Conservation (phyloP, 2,113 vertebrate species). For the Orcinus orca region DNA sequence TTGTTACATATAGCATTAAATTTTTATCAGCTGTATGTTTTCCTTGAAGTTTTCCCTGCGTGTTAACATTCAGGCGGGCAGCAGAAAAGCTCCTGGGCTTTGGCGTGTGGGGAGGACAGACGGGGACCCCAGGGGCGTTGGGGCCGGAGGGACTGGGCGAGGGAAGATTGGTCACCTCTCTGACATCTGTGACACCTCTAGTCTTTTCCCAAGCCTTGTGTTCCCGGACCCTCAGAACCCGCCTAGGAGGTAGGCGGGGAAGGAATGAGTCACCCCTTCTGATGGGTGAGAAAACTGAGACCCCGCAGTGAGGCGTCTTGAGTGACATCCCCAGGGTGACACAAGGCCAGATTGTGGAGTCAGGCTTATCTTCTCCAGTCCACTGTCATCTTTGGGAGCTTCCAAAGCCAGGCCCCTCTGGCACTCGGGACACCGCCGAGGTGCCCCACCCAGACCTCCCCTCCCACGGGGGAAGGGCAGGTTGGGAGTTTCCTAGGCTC, state of each 20-base stretch:
- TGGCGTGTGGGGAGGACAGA: not conserved
- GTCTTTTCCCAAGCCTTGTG: not conserved
- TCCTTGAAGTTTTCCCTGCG: conserved; percentile 81
- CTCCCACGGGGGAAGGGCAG: not conserved
- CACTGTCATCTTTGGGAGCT: not conserved
- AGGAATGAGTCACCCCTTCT: not conserved
- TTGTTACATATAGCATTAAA: conserved; percentile 86
- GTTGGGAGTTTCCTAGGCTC: not conserved
- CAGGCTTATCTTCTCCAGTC: not conserved
- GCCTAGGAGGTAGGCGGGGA: not conserved
- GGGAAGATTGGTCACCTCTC: not conserved
- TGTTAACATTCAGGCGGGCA: conserved; percentile 35
- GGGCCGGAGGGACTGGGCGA: not conserved
- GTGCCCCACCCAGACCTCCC: not conserved
- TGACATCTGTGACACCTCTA: not conserved
- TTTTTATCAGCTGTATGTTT: conserved; percentile 83
- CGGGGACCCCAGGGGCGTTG: not conserved
- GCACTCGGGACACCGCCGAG: not conserved
- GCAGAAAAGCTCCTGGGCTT: not conserved
- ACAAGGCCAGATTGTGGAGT: not conserved
- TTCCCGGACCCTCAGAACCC: not conserved
- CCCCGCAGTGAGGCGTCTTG: accelerated
- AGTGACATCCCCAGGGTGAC: not conserved
- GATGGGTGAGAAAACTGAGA: not conserved
- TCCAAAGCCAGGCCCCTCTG: not conserved